These are phyloP conservation scores for Apamea crenata DNA, from an alignment of 2,888 invertebrate genomes.

Conservation along the genomic window DNA sequence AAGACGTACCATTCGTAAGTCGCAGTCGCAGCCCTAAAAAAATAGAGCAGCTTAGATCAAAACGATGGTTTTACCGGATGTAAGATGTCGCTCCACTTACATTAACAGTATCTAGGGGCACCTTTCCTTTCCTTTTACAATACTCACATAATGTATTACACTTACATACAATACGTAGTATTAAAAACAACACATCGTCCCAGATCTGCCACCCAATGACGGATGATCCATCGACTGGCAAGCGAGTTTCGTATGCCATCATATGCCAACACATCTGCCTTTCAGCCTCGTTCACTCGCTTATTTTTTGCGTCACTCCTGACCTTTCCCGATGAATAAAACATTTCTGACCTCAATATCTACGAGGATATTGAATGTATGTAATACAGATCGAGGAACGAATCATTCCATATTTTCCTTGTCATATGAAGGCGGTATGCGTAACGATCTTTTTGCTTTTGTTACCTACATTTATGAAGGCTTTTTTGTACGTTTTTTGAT, in stretches of 20 bases:
- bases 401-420: slow-evolving; percentile 65
- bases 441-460: slow-evolving; percentile 64
- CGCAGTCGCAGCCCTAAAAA: neutral
- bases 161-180: neutral
- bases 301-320: slow-evolving; percentile 66
- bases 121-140: neutral
- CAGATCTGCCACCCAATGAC: slow-evolving; percentile 22
- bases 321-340: slow-evolving; percentile 74
- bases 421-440: slow-evolving; percentile 49
- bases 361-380: slow-evolving; percentile 63
- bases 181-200: slow-evolving; percentile 1
- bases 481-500: slow-evolving; percentile 16
- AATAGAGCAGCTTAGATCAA: neutral
- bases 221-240: slow-evolving; percentile 16
- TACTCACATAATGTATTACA: neutral
- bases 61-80: neutral
- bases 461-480: slow-evolving; percentile 31
- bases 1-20: too few relatives aligned
- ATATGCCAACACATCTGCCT: slow-evolving; percentile 50
- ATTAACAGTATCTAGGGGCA: neutral
- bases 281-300: slow-evolving; percentile 58
- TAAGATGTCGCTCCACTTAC: neutral
- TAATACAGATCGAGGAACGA: slow-evolving; percentile 61
- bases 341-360: slow-evolving; percentile 71
- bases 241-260: slow-evolving; percentile 38